Percentiles rank a stretch among this genome's conserved stretches.
These are phyloP conservation scores for Leontopithecus rosalia DNA, from an alignment of 2,797 vertebrate species.

Conservation along the genomic window DNA sequence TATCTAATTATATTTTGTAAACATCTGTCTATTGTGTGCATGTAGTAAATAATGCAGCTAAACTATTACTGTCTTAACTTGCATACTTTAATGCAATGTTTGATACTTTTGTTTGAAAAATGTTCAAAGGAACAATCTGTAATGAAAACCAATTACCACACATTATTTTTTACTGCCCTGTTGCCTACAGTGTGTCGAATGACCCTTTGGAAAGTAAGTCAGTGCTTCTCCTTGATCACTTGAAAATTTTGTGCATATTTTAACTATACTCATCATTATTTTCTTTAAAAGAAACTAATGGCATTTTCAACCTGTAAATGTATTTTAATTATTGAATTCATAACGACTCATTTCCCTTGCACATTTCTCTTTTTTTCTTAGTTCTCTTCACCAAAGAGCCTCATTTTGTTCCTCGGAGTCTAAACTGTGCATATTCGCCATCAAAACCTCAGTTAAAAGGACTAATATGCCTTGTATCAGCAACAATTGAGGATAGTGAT, in stretches of 20 bases:
- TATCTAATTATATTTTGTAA: neutral
- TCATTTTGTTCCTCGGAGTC: neutral
- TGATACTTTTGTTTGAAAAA: neutral
- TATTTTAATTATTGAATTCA: neutral
- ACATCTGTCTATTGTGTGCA: neutral
- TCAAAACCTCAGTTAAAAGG: neutral
- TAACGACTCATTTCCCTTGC: neutral
- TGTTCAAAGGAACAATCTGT: neutral
- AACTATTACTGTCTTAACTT: neutral
- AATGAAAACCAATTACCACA: neutral
- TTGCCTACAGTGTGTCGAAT: neutral
- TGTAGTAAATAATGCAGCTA: neutral
- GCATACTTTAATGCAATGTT: neutral
- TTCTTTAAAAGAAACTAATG: neutral
- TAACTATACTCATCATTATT: neutral
- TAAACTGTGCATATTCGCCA: neutral
- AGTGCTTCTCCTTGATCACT: neutral
- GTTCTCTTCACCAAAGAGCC: neutral
- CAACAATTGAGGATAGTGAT: neutral
- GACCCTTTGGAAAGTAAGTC: neutral
- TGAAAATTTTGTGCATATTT: neutral
- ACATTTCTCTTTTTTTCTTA: neutral
- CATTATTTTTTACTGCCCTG: neutral
- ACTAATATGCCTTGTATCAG: neutral
- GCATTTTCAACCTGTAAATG: neutral